Evolutionary conservation across 1,140 invertebrate species (phyloP).

Genomic region (Zaprionus inermis): DNA sequence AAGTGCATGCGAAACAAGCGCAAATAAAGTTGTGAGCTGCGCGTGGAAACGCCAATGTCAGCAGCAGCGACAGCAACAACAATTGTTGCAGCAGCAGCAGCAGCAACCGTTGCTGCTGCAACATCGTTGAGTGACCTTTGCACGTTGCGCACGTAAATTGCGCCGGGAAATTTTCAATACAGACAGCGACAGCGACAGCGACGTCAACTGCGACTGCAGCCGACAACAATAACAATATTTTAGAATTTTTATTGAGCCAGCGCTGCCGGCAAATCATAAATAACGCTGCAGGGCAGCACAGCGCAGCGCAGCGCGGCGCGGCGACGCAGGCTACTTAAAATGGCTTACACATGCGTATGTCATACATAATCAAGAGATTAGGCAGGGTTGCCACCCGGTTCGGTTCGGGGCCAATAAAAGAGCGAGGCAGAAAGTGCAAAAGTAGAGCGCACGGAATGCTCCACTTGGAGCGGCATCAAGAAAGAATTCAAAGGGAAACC

Average conservation of each 20-base stretch:
- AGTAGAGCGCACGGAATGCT: constrained; percentile 53
- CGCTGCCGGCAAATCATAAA: constrained; percentile 62
- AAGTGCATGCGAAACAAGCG: constrained; percentile 44
- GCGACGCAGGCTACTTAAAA: constrained; percentile 51
- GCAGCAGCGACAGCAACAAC: constrained; percentile 40
- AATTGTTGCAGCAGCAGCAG: constrained; percentile 11
- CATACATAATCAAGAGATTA: constrained; percentile 82
- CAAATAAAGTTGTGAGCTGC: constrained; percentile 66
- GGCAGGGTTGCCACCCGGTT: constrained; percentile 42
- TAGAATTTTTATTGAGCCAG: constrained; percentile 76
- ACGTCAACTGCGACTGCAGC: constrained; percentile 25
- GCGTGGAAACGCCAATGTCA: constrained; percentile 57
- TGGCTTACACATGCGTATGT: constrained; percentile 72
- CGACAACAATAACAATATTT: constrained; percentile 72
- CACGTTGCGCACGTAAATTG: constrained; percentile 52
- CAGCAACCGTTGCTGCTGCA: constrained; percentile 22
- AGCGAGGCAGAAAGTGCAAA: constrained; percentile 34
- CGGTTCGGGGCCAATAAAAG: constrained; percentile 70
- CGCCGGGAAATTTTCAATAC: constrained; percentile 44
- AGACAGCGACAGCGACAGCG: constrained; percentile 13
- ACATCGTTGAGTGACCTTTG: constrained; percentile 72
- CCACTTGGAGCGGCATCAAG: constrained; percentile 75
- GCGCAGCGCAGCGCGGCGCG: background rate
- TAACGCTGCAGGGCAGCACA: constrained; percentile 42
- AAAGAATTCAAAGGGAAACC: constrained; percentile 63